Conservation (phyloP, 2,113 vertebrate species). For the Potamarius usumacintae region DNA sequence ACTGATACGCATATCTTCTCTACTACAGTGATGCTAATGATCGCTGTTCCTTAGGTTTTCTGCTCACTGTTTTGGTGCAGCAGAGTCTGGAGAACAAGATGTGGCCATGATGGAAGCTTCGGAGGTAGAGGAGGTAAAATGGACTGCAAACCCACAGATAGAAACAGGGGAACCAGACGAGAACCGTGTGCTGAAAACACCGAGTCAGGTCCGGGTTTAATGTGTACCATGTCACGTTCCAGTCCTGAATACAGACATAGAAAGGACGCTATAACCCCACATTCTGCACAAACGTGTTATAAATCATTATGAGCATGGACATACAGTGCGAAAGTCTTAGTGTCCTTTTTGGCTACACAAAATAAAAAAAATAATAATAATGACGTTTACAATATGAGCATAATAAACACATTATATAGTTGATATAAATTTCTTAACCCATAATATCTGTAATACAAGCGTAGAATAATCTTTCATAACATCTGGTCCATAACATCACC, state of each 20-base stretch:
- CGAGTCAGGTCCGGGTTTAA: conserved; percentile 66
- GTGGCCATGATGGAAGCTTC: conserved; percentile 51
- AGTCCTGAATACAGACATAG: conserved; percentile 63
- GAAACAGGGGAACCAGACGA: conserved; percentile 73
- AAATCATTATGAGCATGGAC: neutral
- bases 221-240: conserved; percentile 75
- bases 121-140: conserved; percentile 68
- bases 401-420: neutral
- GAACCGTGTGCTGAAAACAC: conserved; percentile 73
- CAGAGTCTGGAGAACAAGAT: conserved; percentile 68
- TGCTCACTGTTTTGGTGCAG: conserved; percentile 64
- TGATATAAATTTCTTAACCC: neutral
- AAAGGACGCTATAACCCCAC: neutral
- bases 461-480: neutral
- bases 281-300: neutral
- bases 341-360: neutral
- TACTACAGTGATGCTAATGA: neutral
- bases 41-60: neutral
- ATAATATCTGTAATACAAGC: neutral
- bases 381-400: neutral
- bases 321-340: neutral
- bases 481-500: no score
- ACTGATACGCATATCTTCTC: neutral
- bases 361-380: no score
- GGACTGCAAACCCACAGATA: conserved; percentile 69